Percentiles rank a stretch among this genome's conserved stretches.
These are phyloP conservation scores for Rousettus leschenaultii DNA, from an alignment of 2,113 vertebrate genomes.

Conservation along the genomic window DNA sequence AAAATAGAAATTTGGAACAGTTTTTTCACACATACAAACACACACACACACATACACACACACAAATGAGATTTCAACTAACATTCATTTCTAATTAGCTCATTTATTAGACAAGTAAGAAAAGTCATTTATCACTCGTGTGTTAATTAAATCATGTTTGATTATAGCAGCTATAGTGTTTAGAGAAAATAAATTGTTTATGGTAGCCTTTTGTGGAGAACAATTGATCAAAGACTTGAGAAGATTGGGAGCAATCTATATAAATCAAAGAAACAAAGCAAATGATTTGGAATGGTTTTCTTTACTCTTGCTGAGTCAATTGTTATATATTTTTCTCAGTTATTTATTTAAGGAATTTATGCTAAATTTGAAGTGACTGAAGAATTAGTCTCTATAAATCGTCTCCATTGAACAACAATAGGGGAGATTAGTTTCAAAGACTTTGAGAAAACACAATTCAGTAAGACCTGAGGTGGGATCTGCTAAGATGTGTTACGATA, in stretches of 20 bases:
- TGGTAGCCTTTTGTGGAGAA: neutral
- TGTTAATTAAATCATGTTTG: neutral
- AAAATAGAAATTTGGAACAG: neutral
- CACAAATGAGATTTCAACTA: neutral
- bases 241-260: neutral
- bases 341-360: neutral
- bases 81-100: neutral
- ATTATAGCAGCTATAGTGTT: neutral
- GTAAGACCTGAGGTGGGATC: neutral
- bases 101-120: neutral
- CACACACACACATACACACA: neutral
- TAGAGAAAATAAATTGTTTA: neutral
- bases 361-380: neutral
- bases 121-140: neutral
- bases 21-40: neutral
- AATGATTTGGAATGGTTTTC: neutral
- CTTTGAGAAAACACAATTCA: neutral
- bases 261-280: neutral
- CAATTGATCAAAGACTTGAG: neutral
- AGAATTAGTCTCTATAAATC: neutral
- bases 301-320: neutral
- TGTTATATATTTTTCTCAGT: neutral
- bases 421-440: neutral
- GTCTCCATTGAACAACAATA: neutral
- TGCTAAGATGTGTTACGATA: neutral